These are phyloP conservation scores for Baronia brevicornis DNA, from an alignment of 2,888 invertebrate genomes.

Conservation along the genomic window DNA sequence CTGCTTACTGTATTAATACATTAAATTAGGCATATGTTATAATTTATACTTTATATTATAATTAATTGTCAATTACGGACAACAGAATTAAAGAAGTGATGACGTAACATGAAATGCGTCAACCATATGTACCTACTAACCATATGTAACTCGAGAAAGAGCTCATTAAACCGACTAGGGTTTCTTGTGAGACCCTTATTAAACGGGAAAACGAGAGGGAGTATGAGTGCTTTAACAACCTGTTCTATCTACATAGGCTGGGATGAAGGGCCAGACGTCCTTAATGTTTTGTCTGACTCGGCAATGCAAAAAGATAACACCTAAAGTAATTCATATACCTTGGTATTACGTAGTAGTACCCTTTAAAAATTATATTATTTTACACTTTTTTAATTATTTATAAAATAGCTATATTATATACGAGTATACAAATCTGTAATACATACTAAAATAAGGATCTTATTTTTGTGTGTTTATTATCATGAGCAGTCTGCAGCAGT, in stretches of 20 bases:
- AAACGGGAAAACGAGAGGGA: slow-evolving; percentile 39
- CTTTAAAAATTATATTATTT: too few species aligned
- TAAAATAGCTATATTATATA: too few species aligned
- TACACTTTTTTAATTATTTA: too few species aligned
- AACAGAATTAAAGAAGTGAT: slow-evolving; percentile 5
- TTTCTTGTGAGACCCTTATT: slow-evolving; percentile 46
- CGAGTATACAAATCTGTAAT: too few species aligned
- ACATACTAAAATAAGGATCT: too few species aligned
- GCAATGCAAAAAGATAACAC: slow-evolving; percentile 9
- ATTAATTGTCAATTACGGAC: too few species aligned
- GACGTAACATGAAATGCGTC: too few species aligned
- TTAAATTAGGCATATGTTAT: too few species aligned
- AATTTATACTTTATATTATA: too few species aligned
- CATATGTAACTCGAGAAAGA: slow-evolving; percentile 26
- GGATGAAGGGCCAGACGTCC: slow-evolving; percentile 16
- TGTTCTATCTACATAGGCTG: slow-evolving; percentile 17
- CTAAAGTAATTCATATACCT: slow-evolving; percentile 4
- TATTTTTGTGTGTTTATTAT: neutral
- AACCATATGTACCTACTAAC: too few species aligned
- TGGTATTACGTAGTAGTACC: neutral
- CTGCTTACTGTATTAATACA: too few species aligned
- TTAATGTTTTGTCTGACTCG: slow-evolving; percentile 14
- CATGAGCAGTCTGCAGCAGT: neutral
- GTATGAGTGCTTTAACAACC: slow-evolving; percentile 32
- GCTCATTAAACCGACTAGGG: slow-evolving; percentile 55